Conservation (phyloP, 2,797 vertebrate genomes). For the Oryzias sinensis region DNA sequence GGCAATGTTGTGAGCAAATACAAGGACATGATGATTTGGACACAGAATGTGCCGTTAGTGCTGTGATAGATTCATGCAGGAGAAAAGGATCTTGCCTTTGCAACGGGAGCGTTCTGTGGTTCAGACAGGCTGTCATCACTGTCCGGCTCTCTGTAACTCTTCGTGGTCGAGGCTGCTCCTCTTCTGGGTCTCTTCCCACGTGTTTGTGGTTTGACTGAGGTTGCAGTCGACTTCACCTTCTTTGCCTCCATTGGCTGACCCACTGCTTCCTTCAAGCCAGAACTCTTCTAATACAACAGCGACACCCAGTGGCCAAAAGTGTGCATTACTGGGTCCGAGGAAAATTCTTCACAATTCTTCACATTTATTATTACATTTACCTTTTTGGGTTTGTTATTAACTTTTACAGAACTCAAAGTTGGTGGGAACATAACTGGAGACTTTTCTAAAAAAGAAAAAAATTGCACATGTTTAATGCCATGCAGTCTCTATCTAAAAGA, state of each 20-base stretch:
- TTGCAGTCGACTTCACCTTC: conserved; percentile 19
- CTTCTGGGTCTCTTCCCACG: conserved; percentile 53
- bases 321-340: conserved; percentile 11
- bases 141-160: conserved; percentile 84
- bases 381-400: conserved; percentile 46
- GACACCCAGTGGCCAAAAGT: conserved; percentile 54
- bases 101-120: conserved; percentile 27
- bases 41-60: neutral
- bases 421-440: conserved; percentile 29
- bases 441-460: conserved; percentile 47
- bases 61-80: neutral
- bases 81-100: conserved; percentile 47
- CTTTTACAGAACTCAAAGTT: conserved; percentile 44
- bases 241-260: conserved; percentile 19
- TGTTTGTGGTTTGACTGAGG: conserved; percentile 6
- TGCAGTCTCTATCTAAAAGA: neutral
- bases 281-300: conserved; percentile 41
- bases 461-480: neutral
- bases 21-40: neutral
- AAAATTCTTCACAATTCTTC: neutral
- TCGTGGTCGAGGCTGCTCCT: conserved; percentile 54
- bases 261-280: conserved; percentile 1
- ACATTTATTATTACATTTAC: conserved; percentile 34
- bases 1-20: neutral
- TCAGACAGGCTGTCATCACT: conserved; percentile 73